phyloP scores from a whole-genome alignment of 2,113 vertebrate species.

The Podilymbus podiceps region DNA sequence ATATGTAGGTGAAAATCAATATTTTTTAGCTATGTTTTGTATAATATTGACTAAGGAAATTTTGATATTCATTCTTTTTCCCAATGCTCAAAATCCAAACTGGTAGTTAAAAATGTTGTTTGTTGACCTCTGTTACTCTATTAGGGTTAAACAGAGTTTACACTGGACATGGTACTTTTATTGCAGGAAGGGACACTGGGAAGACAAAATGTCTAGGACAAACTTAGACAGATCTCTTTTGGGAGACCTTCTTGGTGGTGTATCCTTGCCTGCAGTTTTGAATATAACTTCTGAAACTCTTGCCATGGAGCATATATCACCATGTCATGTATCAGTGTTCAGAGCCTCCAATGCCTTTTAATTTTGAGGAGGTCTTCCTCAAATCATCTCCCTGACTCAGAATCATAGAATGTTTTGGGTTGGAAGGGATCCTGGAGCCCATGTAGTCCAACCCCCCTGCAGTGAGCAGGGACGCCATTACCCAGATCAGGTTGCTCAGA shows the following conservation, averaged over 20 bases:
- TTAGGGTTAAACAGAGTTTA: background rate
- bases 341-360: background rate
- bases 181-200: background rate
- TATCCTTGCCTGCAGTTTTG: background rate
- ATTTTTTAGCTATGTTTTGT: background rate
- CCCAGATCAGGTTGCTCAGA: too few relatives aligned
- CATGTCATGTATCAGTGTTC: background rate
- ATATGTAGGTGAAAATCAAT: background rate
- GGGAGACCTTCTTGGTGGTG: background rate
- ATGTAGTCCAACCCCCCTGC: too few relatives aligned
- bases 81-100: background rate
- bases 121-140: background rate
- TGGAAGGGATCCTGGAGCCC: too few relatives aligned
- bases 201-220: background rate
- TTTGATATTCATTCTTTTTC: background rate
- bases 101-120: background rate
- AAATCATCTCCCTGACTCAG: background rate
- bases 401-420: too few relatives aligned
- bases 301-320: rapidly evolving
- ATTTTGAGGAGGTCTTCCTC: background rate
- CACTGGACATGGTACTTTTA: background rate
- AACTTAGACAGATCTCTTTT: background rate
- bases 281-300: background rate
- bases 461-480: too few relatives aligned
- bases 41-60: background rate